Conservation (phyloP, 2,797 vertebrate genomes). For the Synanceia verrucosa region DNA sequence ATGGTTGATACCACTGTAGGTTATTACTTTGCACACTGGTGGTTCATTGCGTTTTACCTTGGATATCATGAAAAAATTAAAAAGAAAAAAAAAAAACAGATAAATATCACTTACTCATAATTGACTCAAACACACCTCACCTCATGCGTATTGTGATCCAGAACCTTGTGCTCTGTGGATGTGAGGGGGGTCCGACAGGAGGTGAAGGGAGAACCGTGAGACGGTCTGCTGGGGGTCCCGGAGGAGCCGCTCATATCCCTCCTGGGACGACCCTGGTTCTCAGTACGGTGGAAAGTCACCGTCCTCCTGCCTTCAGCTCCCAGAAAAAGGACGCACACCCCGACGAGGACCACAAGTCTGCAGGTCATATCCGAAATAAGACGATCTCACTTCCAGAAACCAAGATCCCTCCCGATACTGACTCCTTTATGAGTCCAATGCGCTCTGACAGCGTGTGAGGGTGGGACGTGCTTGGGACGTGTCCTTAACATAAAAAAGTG, state of each 20-base stretch:
- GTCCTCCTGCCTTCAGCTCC: conserved; percentile 39
- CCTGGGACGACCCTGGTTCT: conserved; percentile 35
- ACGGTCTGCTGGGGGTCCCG: not conserved
- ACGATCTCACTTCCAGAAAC: not conserved
- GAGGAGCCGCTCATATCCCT: conserved; percentile 53
- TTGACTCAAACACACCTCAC: conserved; percentile 51
- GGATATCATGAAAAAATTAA: not conserved
- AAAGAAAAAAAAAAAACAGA: not conserved
- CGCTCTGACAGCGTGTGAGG: conserved; percentile 10
- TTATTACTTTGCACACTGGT: not conserved
- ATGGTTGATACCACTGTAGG: not conserved
- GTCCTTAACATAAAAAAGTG: conserved; percentile 73
- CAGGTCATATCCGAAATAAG: conserved; percentile 58
- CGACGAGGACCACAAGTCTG: conserved; percentile 42
- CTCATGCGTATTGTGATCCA: conserved; percentile 78
- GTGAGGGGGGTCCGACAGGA: conserved; percentile 66
- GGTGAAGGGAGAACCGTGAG: conserved; percentile 58
- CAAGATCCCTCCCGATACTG: conserved; percentile 11
- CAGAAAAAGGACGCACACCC: conserved; percentile 39
- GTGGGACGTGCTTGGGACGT: conserved; percentile 48
- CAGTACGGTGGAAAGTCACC: conserved; percentile 49
- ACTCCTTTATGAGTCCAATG: not conserved
- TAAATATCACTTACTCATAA: not conserved
- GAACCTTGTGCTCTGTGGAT: conserved; percentile 58
- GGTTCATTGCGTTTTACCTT: not conserved